Conservation (phyloP, 2,113 vertebrate species). For the Thermophis baileyi region DNA sequence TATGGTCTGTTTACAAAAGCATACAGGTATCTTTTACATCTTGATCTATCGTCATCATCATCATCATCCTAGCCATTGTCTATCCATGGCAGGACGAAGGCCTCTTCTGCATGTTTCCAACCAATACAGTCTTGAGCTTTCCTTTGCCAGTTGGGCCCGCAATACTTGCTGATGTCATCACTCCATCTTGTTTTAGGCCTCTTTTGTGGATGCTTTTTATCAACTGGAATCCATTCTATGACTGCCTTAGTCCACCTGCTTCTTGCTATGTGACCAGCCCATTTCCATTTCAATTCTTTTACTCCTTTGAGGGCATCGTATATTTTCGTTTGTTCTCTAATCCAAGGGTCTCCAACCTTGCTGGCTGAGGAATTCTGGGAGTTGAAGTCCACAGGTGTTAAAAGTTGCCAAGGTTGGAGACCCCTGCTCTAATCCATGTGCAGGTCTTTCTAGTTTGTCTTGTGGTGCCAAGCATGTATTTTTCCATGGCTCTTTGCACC, state of each 20-base stretch:
- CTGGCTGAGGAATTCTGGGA: too few relatives aligned
- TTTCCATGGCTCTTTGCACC: neutral
- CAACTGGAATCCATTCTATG: neutral
- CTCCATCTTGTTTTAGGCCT: neutral
- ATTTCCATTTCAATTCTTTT: neutral
- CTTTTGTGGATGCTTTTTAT: neutral
- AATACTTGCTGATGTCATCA: neutral
- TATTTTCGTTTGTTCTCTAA: neutral
- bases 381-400: too few relatives aligned
- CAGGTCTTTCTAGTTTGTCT: neutral
- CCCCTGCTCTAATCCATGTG: neutral
- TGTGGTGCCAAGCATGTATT: neutral
- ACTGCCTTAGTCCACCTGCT: neutral
- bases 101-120: neutral
- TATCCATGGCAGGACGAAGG: neutral
- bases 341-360: too few relatives aligned
- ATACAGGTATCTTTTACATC: neutral
- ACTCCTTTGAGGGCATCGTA: neutral
- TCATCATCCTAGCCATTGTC: neutral
- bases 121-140: neutral
- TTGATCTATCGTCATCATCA: neutral
- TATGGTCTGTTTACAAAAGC: neutral
- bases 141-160: neutral
- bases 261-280: neutral
- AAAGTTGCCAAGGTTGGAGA: too few relatives aligned